Conservation (phyloP, 2,888 invertebrate genomes). For the Macrostomum cliftonense region DNA sequence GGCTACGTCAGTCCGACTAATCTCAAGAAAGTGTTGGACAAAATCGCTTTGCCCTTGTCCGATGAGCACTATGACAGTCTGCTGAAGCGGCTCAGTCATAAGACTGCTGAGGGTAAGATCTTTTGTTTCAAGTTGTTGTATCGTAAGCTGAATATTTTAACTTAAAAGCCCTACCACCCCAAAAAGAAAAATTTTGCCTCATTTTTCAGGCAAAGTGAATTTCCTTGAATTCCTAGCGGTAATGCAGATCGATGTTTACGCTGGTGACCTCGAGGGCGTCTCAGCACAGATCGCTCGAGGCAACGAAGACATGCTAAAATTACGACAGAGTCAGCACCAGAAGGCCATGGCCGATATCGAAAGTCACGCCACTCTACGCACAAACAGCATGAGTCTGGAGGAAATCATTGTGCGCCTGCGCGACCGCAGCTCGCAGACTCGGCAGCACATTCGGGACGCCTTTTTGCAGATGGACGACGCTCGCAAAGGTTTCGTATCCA, state of each 20-base stretch:
- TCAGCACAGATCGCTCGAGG: constrained; percentile 26
- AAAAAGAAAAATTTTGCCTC: no score
- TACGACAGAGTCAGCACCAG: constrained; percentile 19
- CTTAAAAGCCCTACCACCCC: no score
- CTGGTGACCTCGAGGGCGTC: constrained; percentile 27
- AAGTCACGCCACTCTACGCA: constrained; percentile 12
- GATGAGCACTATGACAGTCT: constrained; percentile 22
- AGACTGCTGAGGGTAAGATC: no score
- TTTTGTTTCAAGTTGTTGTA: no score
- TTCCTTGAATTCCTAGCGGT: constrained; percentile 27
- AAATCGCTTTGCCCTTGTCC: constrained; percentile 23
- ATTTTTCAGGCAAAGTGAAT: constrained; percentile 19
- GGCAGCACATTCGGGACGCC: constrained; percentile 20
- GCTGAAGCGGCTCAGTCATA: no score
- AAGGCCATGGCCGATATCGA: constrained; percentile 15
- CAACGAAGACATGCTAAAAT: constrained; percentile 18
- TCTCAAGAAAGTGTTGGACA: constrained; percentile 24
- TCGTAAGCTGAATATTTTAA: no score
- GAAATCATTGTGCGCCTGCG: constrained; percentile 25
- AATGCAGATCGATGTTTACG: constrained; percentile 25
- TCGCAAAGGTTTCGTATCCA: constrained; percentile 23
- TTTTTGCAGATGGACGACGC: constrained; percentile 24
- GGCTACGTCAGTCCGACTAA: constrained; percentile 20
- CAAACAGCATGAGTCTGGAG: constrained; percentile 22
- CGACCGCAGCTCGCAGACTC: constrained; percentile 26